Evolutionary conservation across 2,888 invertebrate species (phyloP).

Genomic region (Loripinus fragilis): DNA sequence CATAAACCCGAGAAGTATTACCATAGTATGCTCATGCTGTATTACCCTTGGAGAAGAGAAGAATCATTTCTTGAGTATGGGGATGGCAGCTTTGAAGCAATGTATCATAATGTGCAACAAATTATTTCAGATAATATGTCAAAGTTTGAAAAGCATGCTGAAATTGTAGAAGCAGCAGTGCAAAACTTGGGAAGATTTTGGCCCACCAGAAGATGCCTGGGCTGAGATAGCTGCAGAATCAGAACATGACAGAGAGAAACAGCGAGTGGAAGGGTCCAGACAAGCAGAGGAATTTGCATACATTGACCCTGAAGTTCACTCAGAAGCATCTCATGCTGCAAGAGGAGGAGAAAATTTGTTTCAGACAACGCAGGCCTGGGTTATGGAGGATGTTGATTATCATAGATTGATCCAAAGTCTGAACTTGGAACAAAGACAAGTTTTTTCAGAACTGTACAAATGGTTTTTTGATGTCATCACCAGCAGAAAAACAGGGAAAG

Average conservation of each 20-base stretch:
- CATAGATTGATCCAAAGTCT: not conserved
- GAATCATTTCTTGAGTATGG: not conserved
- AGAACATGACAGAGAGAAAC: slow-evolving; percentile 14
- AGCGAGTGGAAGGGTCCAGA: slow-evolving; percentile 7
- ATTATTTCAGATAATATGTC: not conserved
- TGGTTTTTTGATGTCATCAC: slow-evolving; percentile 10
- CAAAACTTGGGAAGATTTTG: not conserved
- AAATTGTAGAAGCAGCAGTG: not conserved
- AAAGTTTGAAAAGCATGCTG: not conserved
- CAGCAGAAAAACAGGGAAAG: not conserved
- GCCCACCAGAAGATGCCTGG: not conserved
- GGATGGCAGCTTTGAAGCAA: not conserved
- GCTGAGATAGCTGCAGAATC: not conserved
- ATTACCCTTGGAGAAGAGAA: slow-evolving; percentile 6
- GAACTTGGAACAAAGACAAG: not conserved
- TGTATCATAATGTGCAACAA: not conserved
- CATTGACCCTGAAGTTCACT: not conserved
- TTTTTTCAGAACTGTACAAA: not conserved
- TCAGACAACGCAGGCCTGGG: not conserved
- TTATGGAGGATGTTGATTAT: not conserved
- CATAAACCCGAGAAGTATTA: slow-evolving; percentile 15
- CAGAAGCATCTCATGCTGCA: not conserved
- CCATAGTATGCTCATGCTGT: slow-evolving; percentile 14
- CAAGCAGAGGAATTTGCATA: slow-evolving; percentile 16
- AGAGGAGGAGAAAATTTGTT: not conserved